Conservation (phyloP, 2,888 invertebrate genomes). For the Andrena praecox region DNA sequence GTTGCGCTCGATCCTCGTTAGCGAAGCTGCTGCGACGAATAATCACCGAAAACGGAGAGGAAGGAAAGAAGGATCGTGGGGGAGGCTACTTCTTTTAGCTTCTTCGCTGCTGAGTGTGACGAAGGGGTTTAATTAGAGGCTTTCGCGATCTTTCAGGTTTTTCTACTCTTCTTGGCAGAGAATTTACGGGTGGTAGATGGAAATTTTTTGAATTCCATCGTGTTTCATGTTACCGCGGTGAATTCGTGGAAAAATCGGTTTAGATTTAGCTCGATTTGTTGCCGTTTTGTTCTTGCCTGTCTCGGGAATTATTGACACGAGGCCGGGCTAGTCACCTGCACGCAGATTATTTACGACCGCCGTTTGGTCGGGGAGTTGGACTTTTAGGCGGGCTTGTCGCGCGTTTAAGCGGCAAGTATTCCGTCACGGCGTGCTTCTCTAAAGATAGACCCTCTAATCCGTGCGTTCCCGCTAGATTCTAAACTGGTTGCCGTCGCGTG, state of each 20-base stretch:
- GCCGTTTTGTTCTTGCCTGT: background rate
- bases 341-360: conserved; percentile 38
- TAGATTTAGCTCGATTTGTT: background rate
- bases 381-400: conserved; percentile 35
- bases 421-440: conserved; percentile 75
- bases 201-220: too few relatives aligned
- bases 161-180: background rate
- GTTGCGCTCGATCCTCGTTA: conserved; percentile 30
- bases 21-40: background rate
- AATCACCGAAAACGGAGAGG: background rate
- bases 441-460: conserved; percentile 77
- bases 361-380: conserved; percentile 8
- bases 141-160: background rate
- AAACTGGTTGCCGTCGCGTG: conserved; percentile 66
- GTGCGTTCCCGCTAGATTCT: conserved; percentile 66
- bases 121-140: background rate
- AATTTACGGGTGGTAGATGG: background rate
- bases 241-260: background rate
- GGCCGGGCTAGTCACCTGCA: background rate
- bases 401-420: conserved; percentile 52
- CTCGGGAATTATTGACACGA: conserved; percentile 6
- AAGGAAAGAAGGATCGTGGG: background rate
- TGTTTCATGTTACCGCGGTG: too few relatives aligned
- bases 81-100: background rate
- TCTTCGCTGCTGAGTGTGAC: too few relatives aligned